Conservation (phyloP, 2,797 vertebrate species). For the Enteromius paludinosus region DNA sequence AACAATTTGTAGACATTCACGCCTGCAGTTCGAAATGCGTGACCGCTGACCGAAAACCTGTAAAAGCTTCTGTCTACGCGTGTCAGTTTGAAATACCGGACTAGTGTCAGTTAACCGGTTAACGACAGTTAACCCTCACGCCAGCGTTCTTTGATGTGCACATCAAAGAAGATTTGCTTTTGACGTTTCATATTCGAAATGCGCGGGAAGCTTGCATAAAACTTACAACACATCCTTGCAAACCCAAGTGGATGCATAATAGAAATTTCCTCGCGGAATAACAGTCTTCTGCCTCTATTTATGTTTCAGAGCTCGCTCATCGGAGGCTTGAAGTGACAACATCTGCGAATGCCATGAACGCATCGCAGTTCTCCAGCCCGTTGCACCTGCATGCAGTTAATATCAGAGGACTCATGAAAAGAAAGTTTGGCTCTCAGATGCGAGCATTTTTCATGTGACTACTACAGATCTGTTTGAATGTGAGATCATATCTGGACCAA, state of each 20-base stretch:
- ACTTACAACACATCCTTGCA: conserved; percentile 59
- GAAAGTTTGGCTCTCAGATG: conserved; percentile 18
- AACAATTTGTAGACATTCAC: not conserved
- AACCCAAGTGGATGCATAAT: conserved; percentile 44
- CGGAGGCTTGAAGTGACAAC: conserved; percentile 46
- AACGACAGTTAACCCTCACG: not conserved
- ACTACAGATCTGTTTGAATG: conserved; percentile 3
- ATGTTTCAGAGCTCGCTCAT: conserved; percentile 51
- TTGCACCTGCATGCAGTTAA: conserved; percentile 57
- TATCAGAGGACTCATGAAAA: conserved; percentile 32
- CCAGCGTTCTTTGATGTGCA: conserved; percentile 11
- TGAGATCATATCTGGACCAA: conserved; percentile 25
- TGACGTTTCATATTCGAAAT: conserved; percentile 64
- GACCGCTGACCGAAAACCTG: not conserved
- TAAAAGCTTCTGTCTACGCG: not conserved
- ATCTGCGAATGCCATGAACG: conserved; percentile 20
- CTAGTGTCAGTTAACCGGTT: not conserved
- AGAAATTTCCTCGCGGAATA: conserved; percentile 39
- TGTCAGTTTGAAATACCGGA: not conserved
- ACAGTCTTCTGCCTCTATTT: conserved; percentile 41
- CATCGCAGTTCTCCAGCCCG: conserved; percentile 33
- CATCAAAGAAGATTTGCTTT: conserved; percentile 21
- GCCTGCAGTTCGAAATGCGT: not conserved
- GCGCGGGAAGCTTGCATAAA: conserved; percentile 72
- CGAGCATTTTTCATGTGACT: conserved; percentile 15